A percentile compares a stretch with the other conserved stretches of the same genome.
These are phyloP conservation scores for Amiota minor DNA, from an alignment of 2,888 invertebrate species.

Conservation along the genomic window DNA sequence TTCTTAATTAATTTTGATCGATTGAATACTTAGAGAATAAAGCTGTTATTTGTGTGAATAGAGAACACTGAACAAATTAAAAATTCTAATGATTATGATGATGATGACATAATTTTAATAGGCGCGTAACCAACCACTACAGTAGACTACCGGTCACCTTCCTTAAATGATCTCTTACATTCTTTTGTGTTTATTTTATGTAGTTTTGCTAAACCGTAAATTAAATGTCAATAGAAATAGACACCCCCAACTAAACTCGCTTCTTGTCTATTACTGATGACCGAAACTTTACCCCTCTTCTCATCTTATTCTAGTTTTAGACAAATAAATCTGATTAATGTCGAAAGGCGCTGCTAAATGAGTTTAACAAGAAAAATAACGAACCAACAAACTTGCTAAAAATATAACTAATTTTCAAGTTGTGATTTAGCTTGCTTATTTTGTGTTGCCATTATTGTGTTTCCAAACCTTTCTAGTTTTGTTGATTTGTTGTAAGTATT, in stretches of 20 bases:
- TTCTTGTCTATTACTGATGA: neutral
- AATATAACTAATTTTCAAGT: too few relatives aligned
- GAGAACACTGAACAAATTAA: neutral
- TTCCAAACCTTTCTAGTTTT: neutral
- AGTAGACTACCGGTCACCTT: too few relatives aligned
- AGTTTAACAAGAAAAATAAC: slow-evolving; percentile 38
- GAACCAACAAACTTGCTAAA: too few relatives aligned
- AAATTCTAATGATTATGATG: slow-evolving; percentile 2
- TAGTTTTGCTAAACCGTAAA: neutral
- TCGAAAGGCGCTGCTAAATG: slow-evolving; percentile 45
- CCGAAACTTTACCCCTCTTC: neutral
- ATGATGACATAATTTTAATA: slow-evolving; percentile 50
- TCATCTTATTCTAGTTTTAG: neutral
- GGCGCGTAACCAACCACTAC: neutral
- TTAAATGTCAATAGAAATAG: neutral
- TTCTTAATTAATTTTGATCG: too few relatives aligned
- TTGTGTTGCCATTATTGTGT: neutral
- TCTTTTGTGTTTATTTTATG: too few relatives aligned
- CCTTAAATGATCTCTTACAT: too few relatives aligned
- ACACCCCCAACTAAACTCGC: neutral
- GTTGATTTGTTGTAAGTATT: neutral
- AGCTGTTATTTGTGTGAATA: neutral
- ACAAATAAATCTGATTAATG: slow-evolving; percentile 60
- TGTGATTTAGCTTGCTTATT: too few relatives aligned
- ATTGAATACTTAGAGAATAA: too few relatives aligned